These are phyloP conservation scores for Cheilosia vernalis DNA, from an alignment of 2,888 invertebrate genomes.

Conservation along the genomic window DNA sequence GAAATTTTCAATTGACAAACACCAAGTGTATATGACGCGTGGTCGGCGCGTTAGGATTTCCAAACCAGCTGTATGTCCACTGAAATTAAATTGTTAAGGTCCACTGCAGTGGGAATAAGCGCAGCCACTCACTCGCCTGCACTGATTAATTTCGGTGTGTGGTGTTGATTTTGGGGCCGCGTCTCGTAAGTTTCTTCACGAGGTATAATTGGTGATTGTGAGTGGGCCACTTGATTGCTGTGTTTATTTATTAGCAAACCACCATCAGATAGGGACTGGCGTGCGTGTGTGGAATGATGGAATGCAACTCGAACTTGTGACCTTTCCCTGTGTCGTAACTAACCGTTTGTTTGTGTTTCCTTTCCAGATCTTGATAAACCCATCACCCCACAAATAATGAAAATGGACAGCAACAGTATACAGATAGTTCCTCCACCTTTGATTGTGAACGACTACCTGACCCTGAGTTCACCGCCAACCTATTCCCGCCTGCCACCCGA, in stretches of 20 bases:
- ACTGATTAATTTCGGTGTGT: constrained; percentile 54
- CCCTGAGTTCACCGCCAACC: constrained; percentile 82
- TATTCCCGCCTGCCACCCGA: constrained; percentile 83
- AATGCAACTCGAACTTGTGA: background rate
- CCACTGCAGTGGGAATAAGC: constrained; percentile 43
- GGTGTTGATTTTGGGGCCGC: constrained; percentile 52
- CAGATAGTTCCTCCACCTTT: constrained; percentile 79
- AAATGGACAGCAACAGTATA: constrained; percentile 77
- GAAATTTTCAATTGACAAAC: constrained; percentile 35
- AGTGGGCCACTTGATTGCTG: constrained; percentile 62
- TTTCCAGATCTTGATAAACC: constrained; percentile 74
- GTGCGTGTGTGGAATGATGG: constrained; percentile 25
- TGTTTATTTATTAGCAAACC: constrained; percentile 54
- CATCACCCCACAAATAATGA: constrained; percentile 75
- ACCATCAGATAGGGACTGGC: constrained; percentile 23
- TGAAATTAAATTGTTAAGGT: constrained; percentile 69
- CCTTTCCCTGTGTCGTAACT: constrained; percentile 51
- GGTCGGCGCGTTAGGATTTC: constrained; percentile 34
- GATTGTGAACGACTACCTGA: constrained; percentile 82
- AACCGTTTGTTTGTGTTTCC: constrained; percentile 40
- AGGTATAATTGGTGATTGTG: constrained; percentile 55
- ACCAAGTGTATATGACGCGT: constrained; percentile 22
- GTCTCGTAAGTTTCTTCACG: constrained; percentile 45
- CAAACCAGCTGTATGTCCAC: background rate
- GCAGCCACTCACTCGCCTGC: constrained; percentile 24